phyloP scores from a whole-genome alignment of 1,140 invertebrate species.

The Hesperophylax magnus region DNA sequence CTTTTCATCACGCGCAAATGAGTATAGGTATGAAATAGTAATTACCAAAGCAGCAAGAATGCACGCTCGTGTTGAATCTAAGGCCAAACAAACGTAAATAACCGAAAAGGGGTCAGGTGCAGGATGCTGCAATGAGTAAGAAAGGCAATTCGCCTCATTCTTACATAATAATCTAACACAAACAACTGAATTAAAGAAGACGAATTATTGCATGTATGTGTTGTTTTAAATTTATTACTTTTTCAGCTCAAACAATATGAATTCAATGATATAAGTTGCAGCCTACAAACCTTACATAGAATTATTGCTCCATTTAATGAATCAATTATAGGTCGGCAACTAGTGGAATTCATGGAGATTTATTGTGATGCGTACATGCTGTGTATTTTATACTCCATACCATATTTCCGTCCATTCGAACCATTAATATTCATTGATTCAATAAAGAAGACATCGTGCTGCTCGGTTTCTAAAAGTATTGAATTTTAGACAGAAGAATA shows the following conservation, averaged over 20 bases:
- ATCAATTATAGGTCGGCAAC: background rate
- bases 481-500: background rate
- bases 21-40: background rate
- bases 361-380: conserved; percentile 37
- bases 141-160: conserved; percentile 20
- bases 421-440: conserved; percentile 44
- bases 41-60: conserved; percentile 15
- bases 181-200: background rate
- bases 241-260: background rate
- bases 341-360: conserved; percentile 27
- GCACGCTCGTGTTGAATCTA: conserved; percentile 20
- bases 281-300: too few relatives aligned
- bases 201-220: background rate
- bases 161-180: conserved; percentile 7
- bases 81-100: conserved; percentile 54
- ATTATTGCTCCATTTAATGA: background rate
- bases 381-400: conserved; percentile 20
- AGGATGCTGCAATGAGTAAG: conserved; percentile 33
- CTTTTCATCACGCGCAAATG: background rate
- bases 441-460: conserved; percentile 35
- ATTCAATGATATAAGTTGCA: too few relatives aligned
- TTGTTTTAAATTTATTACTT: background rate
- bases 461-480: conserved; percentile 6
- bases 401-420: conserved; percentile 27
- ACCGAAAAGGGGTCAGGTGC: conserved; percentile 53